phyloP scores from a whole-genome alignment of 64 coral and sea anemone genomes.

The Porites lutea region DNA sequence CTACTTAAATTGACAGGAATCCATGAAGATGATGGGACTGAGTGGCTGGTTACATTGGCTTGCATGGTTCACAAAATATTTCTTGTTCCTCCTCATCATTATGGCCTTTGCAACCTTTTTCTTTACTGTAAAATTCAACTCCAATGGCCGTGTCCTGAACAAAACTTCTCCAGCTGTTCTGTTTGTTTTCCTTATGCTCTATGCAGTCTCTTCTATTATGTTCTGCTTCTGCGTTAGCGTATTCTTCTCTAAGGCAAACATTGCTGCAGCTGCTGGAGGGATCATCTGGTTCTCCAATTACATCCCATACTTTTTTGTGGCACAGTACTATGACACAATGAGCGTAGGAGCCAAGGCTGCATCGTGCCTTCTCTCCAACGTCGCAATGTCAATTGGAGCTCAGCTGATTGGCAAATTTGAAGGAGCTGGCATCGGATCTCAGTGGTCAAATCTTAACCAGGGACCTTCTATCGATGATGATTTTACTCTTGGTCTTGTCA shows the following conservation, averaged over 20 bases:
- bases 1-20: conserved; percentile 58
- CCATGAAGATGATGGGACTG: conserved; percentile 99
- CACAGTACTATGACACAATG: conserved; percentile 90
- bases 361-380: conserved; percentile 81
- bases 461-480: conserved; percentile 93
- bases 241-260: conserved; percentile 96
- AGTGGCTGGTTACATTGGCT: conserved; percentile 93
- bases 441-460: conserved; percentile 86
- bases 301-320: conserved; percentile 89
- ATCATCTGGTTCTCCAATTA: conserved; percentile 90
- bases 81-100: conserved; percentile 73
- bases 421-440: conserved; percentile 85
- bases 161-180: conserved; percentile 77
- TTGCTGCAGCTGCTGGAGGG: conserved; percentile 88
- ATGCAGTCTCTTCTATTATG: conserved; percentile 87
- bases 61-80: conserved; percentile 89
- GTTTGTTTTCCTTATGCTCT: conserved; percentile 91
- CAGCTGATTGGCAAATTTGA: conserved; percentile 96
- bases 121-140: conserved; percentile 88
- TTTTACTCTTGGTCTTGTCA: conserved; percentile 80
- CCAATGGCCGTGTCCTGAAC: conserved; percentile 87
- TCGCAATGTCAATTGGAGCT: conserved; percentile 86
- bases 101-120: conserved; percentile 78
- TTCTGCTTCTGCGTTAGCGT: conserved; percentile 98
- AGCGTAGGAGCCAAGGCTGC: conserved; percentile 65